Conservation (phyloP, 2,797 vertebrate species). For the Diplodus puntazzo region DNA sequence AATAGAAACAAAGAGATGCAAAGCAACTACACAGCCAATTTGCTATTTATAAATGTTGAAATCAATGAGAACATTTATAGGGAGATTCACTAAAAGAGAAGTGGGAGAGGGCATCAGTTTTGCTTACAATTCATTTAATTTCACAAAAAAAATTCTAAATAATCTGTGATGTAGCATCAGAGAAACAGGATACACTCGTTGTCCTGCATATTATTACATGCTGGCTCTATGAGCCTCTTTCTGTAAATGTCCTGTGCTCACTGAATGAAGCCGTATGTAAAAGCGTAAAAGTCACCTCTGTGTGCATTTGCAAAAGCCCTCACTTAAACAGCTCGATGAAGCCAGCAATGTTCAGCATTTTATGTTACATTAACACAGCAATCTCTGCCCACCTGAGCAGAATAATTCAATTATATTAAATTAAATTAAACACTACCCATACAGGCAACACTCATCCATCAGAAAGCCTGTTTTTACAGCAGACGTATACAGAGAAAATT, state of each 20-base stretch:
- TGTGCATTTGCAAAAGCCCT: slow-evolving; percentile 17
- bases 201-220: background rate
- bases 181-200: slow-evolving; percentile 1
- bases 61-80: background rate
- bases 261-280: background rate
- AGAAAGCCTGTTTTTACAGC: slow-evolving; percentile 3
- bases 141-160: slow-evolving; percentile 29
- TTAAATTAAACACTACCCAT: slow-evolving; percentile 7
- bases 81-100: background rate
- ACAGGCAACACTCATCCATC: slow-evolving; percentile 23
- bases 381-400: slow-evolving; percentile 20
- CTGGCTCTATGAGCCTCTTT: background rate
- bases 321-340: slow-evolving; percentile 30
- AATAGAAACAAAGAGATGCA: background rate
- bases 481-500: slow-evolving; percentile 23
- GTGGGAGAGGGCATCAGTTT: background rate
- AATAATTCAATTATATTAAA: slow-evolving; percentile 21
- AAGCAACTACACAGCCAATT: background rate
- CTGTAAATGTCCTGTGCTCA: slow-evolving; percentile 13
- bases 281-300: slow-evolving; percentile 4
- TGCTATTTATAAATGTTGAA: too few relatives aligned
- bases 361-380: slow-evolving; percentile 6
- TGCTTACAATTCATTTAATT: slow-evolving; percentile 11
- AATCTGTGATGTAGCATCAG: slow-evolving; percentile 1
- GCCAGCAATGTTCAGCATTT: background rate